Evolutionary conservation across 1,140 invertebrate species (phyloP), one percentile per base, ranked within the genome.

Genomic region (Cydia pomonella): DNA sequence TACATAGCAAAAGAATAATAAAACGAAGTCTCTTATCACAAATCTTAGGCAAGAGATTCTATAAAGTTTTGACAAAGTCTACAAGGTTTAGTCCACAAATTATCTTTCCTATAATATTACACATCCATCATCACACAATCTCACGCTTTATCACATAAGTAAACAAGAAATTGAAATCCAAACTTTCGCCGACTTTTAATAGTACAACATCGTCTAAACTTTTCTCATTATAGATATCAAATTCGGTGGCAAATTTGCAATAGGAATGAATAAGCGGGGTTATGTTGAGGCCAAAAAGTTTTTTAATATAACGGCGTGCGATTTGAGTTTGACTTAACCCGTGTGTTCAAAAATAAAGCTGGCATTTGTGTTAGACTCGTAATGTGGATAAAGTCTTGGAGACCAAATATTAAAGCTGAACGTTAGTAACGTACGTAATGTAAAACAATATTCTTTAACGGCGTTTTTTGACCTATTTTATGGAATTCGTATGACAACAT

Each of bases 151-250:
- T 16, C 41, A 44, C 41, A 44, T 44, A 44, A 44, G 41, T 44
- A 12, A 44, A 44, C 41, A 44, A 44, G 41, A 44, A 44, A 44
- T 44, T 7, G 13, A 16, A 44, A 44, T 44, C 41, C 13, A 44
- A 41, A 41, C 41, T 44, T 44, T 44, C 4, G 0, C 41, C 41
- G 9, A 64, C 23, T 29, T 29, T 64, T 64, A 29, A 33, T 64
- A 33, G 25, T 64, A 16, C 23, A 64, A 29, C 63, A 10, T 21
- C 63, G 2, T 33, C 12, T 6, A 63, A 64, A 64, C 25, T 64
- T 64, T 64, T 64, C 63, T 27, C 63, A 64, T 29, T 64, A 64
- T 64, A 64, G 27, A 64, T 33, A 33, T 64, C 63, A 64, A 64
- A 64, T 64, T 29, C 18, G 63, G 63, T 64, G 63, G 63, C 63